A percentile compares a stretch with the other conserved stretches of the same genome.
Evolutionary conservation across 2,113 vertebrate species (phyloP).

Genomic region (Sinocyclocheilus anshuiensis): DNA sequence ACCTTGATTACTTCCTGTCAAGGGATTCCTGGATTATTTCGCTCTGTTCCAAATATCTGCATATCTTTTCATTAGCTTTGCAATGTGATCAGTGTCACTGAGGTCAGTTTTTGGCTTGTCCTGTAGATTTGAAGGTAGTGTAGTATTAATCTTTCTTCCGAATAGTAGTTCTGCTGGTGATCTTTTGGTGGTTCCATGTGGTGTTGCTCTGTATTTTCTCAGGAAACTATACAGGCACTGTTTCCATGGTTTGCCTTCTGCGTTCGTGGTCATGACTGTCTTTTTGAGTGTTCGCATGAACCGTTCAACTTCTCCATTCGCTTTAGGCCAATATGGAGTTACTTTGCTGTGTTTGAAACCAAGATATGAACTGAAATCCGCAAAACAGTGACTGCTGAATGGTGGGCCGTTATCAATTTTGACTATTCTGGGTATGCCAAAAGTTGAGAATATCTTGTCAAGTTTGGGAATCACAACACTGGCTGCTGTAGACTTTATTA

Average conservation of each 20-base stretch:
- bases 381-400: background rate
- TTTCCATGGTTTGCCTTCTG: background rate
- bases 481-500: too few species aligned
- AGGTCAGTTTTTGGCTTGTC: background rate
- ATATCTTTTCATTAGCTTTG: background rate
- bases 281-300: background rate
- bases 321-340: background rate
- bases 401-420: background rate
- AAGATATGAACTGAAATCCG: background rate
- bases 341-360: background rate
- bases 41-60: background rate
- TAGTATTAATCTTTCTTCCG: background rate
- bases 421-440: background rate
- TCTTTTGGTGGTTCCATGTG: background rate
- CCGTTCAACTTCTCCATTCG: background rate
- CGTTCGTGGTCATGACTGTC: background rate
- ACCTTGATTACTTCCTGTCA: too few species aligned
- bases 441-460: background rate
- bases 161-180: background rate
- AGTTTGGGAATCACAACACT: too few species aligned
- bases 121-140: background rate
- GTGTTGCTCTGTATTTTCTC: background rate
- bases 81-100: background rate
- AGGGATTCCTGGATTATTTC: background rate
- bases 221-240: constrained; percentile 1